These are phyloP conservation scores for Pherbina coryleti DNA, from an alignment of 2,888 invertebrate genomes.

Conservation along the genomic window DNA sequence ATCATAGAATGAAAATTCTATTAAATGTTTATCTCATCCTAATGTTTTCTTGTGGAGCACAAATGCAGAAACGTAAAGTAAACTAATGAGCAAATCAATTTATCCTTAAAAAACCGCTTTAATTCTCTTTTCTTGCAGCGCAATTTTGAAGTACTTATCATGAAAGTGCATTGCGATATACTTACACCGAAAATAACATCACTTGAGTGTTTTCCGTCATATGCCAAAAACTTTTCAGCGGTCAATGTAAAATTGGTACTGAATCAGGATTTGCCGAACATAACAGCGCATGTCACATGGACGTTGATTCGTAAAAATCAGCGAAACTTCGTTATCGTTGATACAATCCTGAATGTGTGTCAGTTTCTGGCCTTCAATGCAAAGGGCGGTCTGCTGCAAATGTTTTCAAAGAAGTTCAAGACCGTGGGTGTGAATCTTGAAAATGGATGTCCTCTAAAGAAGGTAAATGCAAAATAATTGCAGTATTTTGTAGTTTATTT, in stretches of 20 bases:
- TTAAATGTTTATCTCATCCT: no score
- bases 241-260: background rate
- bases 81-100: no score
- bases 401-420: background rate
- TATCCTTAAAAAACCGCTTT: no score
- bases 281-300: background rate
- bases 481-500: no score
- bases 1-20: no score
- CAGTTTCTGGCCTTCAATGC: background rate
- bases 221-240: background rate
- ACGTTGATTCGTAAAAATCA: background rate
- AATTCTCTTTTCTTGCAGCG: background rate
- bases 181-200: background rate
- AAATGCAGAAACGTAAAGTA: no score
- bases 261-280: background rate
- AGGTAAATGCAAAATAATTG: no score
- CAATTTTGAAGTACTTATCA: background rate
- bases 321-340: background rate
- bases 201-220: conserved; percentile 1
- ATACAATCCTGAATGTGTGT: background rate
- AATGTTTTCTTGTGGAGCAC: no score
- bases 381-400: background rate
- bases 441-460: background rate
- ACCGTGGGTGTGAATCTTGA: background rate
- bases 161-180: background rate